Evolutionary conservation across 2,888 invertebrate species (phyloP).

Genomic region (Prosapia bicincta): DNA sequence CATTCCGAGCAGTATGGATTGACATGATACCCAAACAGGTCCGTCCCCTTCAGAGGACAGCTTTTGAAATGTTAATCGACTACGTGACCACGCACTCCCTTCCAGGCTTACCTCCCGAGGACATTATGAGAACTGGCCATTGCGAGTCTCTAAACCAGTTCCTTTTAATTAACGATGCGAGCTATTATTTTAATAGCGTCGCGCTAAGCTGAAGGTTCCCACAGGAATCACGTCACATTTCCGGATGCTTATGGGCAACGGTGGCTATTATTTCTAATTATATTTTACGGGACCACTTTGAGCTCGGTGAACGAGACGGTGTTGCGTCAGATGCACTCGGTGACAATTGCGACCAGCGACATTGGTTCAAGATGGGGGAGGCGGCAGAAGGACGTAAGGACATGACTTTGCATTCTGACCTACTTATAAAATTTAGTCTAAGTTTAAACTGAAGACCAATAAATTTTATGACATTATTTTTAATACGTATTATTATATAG

Average conservation of each 20-base stretch:
- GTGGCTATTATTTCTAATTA: not conserved
- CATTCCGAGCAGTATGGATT: not conserved
- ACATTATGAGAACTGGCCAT: not conserved
- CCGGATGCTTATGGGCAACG: not conserved
- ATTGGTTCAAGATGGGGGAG: too few relatives aligned
- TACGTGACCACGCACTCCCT: not conserved
- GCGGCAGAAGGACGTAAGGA: too few relatives aligned
- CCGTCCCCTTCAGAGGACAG: not conserved
- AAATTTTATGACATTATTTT: too few relatives aligned
- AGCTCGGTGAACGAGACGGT: too few relatives aligned
- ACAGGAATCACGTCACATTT: not conserved
- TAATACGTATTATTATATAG: too few relatives aligned
- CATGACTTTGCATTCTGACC: too few relatives aligned
- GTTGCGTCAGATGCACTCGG: too few relatives aligned
- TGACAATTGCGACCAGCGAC: too few relatives aligned
- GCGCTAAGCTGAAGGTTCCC: slow-evolving; percentile 11
- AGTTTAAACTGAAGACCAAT: too few relatives aligned
- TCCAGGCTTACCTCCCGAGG: not conserved
- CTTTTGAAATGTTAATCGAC: not conserved
- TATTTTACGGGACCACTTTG: too few relatives aligned
- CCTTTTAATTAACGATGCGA: slow-evolving; percentile 24
- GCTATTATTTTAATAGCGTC: slow-evolving; percentile 22
- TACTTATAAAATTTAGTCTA: too few relatives aligned
- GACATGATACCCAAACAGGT: not conserved
- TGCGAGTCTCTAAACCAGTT: slow-evolving; percentile 18